Base-by-base conservation (phyloP, 2,113 vertebrate species). In the Carassius carassius region DNA sequence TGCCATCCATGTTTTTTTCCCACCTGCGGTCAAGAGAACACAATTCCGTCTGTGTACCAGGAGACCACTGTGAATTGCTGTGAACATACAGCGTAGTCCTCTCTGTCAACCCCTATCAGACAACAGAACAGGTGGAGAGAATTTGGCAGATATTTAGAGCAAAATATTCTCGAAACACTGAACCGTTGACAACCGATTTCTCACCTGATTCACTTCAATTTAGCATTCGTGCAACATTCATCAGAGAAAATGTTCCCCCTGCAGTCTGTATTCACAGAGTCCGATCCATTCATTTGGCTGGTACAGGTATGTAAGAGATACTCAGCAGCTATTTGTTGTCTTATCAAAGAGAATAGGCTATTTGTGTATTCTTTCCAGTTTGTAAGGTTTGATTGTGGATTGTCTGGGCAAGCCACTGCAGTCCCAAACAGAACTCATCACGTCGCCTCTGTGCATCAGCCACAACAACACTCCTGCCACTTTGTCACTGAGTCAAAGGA, bases 281-380 rank as follows among this genome's bases (percentile, higher is more conserved):
- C 47, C 32, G 2, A 78, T 49, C 69, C 49, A 78, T 84, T 78
- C 16, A 78, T 84, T 84, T 84, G 23, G 65, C 49, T 12, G 23
- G 23, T 56, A 44, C 49, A 7, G 23, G 23, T 56, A 44, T 74
- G 76, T 78, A 58, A 29, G 37, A 67, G 75, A 67, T 23, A 16
- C 67, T n/a, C 62, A 11, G 62, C 1, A 77, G n/a, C 37, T 41
- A 49, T 41, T 16, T 78, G 83, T 69, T 69, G 10, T 21, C n/a
- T 60, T 78, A 72, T 44, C 47, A 84, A 67, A 70, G n/a, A 84
- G 62, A 69, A 70, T 19, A 78, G 44, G 16, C 62, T 35, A 14
- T 35, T 16, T 84, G 29, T 44, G 32, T 44, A 29, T 78, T 69
- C 62, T 69, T 11, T 60, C 83, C 51, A 17, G 25, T 41, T 54